Evolutionary conservation across 2,888 invertebrate genomes (phyloP).

Genomic region (Synergus laeviventris): DNA sequence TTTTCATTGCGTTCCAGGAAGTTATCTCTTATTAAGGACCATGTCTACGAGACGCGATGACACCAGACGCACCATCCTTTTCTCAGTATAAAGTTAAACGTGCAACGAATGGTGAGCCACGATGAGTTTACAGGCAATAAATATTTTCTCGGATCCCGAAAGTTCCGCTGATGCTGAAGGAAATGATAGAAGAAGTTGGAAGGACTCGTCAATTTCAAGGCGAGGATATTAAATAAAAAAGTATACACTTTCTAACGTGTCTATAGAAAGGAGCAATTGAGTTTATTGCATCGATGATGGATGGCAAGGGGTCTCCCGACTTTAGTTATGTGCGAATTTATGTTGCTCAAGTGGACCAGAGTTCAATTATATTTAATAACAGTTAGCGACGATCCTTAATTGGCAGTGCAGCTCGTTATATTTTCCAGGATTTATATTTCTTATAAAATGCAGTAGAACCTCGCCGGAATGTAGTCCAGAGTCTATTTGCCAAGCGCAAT

Average conservation of each 20-base stretch:
- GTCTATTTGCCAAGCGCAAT: slow-evolving; percentile 40
- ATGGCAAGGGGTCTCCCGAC: not conserved
- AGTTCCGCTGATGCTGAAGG: slow-evolving; percentile 6
- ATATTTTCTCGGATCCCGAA: slow-evolving; percentile 25
- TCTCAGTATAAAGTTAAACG: slow-evolving; percentile 61
- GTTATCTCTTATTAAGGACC: slow-evolving; percentile 67
- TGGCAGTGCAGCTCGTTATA: slow-evolving; percentile 35
- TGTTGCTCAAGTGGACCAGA: not conserved
- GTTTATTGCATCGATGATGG: not conserved
- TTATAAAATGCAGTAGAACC: slow-evolving; percentile 36
- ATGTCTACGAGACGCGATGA: slow-evolving; percentile 44
- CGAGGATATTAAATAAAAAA: not conserved
- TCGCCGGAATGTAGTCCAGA: slow-evolving; percentile 32
- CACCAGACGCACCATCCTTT: slow-evolving; percentile 43
- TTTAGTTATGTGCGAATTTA: not conserved
- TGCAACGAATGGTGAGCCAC: slow-evolving; percentile 66
- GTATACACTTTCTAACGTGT: not conserved
- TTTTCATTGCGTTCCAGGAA: slow-evolving; percentile 72
- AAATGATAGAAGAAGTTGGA: not conserved
- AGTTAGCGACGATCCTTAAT: slow-evolving; percentile 33
- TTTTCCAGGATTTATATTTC: slow-evolving; percentile 38
- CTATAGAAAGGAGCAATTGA: not conserved
- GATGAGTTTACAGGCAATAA: slow-evolving; percentile 20
- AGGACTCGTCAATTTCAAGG: not conserved
- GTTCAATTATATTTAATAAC: slow-evolving; percentile 40